phyloP scores from a whole-genome alignment of 2,888 invertebrate genomes.

The Cryptocephalus primarius region DNA sequence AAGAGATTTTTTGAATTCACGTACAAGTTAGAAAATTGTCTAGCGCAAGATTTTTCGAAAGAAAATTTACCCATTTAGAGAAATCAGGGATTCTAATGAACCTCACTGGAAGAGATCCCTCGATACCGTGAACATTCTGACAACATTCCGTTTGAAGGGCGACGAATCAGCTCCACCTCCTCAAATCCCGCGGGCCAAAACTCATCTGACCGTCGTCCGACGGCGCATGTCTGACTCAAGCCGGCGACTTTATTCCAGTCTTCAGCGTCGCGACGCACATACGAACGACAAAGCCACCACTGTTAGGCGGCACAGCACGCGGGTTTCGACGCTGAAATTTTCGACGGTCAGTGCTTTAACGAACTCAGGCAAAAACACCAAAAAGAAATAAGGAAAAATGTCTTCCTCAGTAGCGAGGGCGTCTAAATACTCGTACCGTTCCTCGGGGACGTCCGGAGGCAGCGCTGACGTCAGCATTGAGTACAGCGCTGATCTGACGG shows the following conservation, averaged over 20 bases:
- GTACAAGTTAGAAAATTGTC: no score
- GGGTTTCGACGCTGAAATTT: constrained; percentile 34
- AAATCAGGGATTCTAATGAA: no score
- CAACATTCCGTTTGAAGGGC: no score
- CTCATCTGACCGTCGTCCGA: no score
- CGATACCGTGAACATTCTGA: no score
- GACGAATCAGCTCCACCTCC: no score
- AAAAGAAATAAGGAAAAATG: constrained; percentile 14
- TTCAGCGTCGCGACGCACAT: constrained; percentile 41
- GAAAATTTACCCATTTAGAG: no score
- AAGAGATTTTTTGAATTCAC: no score
- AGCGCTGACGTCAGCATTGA: constrained; percentile 87
- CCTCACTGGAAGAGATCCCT: no score
- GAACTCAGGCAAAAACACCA: constrained; percentile 5
- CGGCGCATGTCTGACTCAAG: constrained; percentile 23
- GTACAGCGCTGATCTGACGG: constrained; percentile 87
- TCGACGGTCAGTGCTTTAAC: constrained; percentile 33
- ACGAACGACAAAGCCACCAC: constrained; percentile 49
- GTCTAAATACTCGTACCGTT: constrained; percentile 88
- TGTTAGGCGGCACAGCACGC: constrained; percentile 46
- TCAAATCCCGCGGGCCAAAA: no score
- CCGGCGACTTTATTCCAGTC: constrained; percentile 27
- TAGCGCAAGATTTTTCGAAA: no score
- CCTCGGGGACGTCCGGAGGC: constrained; percentile 65
- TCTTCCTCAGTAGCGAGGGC: constrained; percentile 49